Percentiles rank a stretch among this genome's conserved stretches.
Evolutionary conservation across 1,140 invertebrate genomes (phyloP).

Genomic region (Drosophila pseudoananassae): DNA sequence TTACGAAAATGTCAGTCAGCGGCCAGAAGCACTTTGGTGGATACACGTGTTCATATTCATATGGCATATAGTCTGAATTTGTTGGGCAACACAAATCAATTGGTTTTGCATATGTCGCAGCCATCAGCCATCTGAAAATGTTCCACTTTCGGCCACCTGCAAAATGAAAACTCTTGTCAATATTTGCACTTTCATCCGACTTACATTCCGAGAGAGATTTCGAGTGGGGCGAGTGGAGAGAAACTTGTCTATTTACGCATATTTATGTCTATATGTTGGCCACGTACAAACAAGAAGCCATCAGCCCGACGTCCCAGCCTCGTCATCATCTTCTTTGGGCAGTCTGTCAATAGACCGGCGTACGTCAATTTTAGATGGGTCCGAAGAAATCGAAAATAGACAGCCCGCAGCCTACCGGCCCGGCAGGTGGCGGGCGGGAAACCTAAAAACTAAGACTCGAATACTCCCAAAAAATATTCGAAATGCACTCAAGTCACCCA

Average conservation of each 20-base stretch:
- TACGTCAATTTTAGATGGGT: constrained; percentile 69
- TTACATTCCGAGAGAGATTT: constrained; percentile 30
- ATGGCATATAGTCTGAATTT: constrained; percentile 6
- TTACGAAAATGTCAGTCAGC: constrained; percentile 55
- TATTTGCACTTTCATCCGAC: constrained; percentile 74
- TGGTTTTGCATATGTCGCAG: constrained; percentile 56
- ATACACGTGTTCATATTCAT: not conserved
- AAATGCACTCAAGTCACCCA: not conserved
- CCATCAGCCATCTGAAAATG: constrained; percentile 21
- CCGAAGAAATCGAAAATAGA: constrained; percentile 76
- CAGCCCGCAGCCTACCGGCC: constrained; percentile 19
- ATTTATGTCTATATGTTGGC: constrained; percentile 76
- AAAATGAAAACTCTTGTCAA: constrained; percentile 50
- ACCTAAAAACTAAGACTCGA: constrained; percentile 37
- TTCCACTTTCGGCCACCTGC: constrained; percentile 51
- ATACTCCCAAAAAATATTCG: constrained; percentile 18
- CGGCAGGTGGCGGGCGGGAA: not conserved
- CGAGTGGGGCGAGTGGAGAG: not conserved
- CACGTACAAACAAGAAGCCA: constrained; percentile 69
- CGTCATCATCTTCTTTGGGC: constrained; percentile 27
- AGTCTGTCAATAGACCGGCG: constrained; percentile 72
- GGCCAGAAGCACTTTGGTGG: constrained; percentile 1
- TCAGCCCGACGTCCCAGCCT: constrained; percentile 41
- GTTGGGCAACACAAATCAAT: constrained; percentile 55
- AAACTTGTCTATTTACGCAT: constrained; percentile 71